Percentiles rank a stretch among this genome's conserved stretches.
Conservation (phyloP, 1,140 invertebrate genomes). For the Drosophila repleta region DNA sequence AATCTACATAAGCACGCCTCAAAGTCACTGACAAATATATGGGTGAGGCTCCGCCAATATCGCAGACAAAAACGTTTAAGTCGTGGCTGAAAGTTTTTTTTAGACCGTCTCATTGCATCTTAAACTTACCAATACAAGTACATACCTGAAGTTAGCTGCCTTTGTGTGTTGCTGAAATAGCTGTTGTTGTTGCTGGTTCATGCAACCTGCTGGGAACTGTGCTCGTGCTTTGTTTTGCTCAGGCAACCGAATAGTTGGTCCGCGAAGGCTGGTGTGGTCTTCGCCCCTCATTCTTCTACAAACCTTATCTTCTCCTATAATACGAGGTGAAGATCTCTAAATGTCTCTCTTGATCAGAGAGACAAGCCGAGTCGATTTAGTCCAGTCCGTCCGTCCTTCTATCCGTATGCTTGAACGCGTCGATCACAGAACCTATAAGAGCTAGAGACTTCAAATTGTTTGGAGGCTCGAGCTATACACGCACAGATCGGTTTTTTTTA, state of each 20-base stretch:
- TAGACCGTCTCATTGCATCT: constrained; percentile 37
- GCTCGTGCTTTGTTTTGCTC: constrained; percentile 66
- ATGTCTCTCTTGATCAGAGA: too few relatives aligned
- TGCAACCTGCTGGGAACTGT: constrained; percentile 74
- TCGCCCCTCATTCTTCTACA: neutral
- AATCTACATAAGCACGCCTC: constrained; percentile 72
- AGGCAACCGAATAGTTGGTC: constrained; percentile 64
- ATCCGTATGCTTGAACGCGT: too few relatives aligned
- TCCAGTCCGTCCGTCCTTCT: too few relatives aligned
- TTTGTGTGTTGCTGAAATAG: constrained; percentile 48
- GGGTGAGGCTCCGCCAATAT: constrained; percentile 78
- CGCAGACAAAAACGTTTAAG: constrained; percentile 6
- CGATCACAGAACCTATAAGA: too few relatives aligned
- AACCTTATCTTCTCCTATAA: constrained; percentile 24
- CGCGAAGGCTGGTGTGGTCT: neutral
- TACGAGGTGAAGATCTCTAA: constrained; percentile 24
- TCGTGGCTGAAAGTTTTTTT: constrained; percentile 8
- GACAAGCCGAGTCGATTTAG: too few relatives aligned
- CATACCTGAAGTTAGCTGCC: constrained; percentile 64
- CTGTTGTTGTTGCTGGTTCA: constrained; percentile 27
- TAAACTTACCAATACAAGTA: constrained; percentile 63
- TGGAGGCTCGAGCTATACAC: too few relatives aligned
- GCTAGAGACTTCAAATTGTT: too few relatives aligned
- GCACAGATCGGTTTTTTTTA: too few relatives aligned
- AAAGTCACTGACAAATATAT: constrained; percentile 78